Conservation (phyloP, 2,113 vertebrate species). For the Harpagus bidentatus region DNA sequence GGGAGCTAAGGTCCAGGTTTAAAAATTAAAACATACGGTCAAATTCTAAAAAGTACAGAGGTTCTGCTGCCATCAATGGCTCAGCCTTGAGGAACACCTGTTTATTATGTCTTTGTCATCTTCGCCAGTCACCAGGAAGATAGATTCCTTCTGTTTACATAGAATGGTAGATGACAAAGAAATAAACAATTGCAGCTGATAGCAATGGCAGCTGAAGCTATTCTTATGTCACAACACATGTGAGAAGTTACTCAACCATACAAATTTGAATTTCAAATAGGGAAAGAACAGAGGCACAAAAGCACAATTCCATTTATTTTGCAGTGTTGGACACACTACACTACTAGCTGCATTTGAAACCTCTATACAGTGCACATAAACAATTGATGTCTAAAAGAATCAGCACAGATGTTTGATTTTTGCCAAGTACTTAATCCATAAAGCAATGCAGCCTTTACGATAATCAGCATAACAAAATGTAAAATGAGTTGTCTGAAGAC, state of each 20-base stretch:
- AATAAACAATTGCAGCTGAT: background rate
- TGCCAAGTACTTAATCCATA: background rate
- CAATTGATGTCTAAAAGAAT: background rate
- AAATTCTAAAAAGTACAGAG: background rate
- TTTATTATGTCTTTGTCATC: background rate
- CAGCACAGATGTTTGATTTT: background rate
- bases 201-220: background rate
- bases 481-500: background rate
- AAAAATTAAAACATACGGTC: background rate
- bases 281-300: background rate
- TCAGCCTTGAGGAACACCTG: background rate
- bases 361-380: background rate
- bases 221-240: background rate
- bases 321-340: background rate
- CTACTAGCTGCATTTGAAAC: background rate
- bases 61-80: background rate
- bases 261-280: background rate
- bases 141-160: background rate
- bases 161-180: background rate
- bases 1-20: background rate
- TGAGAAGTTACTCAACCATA: constrained; percentile 2
- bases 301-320: background rate
- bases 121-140: background rate
- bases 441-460: background rate
- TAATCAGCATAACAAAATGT: background rate